Conservation (phyloP, 2,113 vertebrate species). For the Serinus canaria region DNA sequence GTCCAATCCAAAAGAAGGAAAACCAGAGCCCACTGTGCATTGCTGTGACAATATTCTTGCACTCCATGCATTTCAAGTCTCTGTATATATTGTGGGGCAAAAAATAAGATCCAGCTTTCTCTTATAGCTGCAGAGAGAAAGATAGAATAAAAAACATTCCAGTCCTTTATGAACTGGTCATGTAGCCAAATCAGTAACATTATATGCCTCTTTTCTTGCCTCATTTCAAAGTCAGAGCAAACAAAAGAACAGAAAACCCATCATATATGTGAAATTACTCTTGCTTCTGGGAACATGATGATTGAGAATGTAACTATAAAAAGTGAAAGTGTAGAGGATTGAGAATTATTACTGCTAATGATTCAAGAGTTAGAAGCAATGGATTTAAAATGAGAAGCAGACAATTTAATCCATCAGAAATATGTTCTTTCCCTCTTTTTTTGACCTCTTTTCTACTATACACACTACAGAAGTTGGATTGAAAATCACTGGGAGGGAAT, state of each 20-base stretch:
- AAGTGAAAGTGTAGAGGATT: background rate
- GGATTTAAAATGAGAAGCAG: background rate
- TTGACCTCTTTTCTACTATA: background rate
- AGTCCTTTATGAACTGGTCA: background rate
- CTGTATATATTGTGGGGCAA: background rate
- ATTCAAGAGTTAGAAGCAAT: background rate
- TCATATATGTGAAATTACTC: background rate
- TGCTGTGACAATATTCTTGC: background rate
- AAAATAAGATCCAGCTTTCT: background rate
- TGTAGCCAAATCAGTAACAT: background rate
- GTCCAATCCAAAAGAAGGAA: background rate
- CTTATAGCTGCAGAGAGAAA: background rate
- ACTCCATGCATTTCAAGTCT: background rate
- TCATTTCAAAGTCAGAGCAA: background rate
- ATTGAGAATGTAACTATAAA: background rate
- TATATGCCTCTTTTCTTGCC: background rate
- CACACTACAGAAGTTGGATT: background rate
- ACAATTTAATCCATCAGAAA: background rate
- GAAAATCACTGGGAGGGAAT: background rate
- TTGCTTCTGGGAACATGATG: background rate
- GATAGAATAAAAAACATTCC: background rate
- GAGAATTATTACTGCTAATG: background rate
- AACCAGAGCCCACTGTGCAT: background rate
- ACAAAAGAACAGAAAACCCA: background rate
- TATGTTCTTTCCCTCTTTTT: background rate